phyloP scores from a whole-genome alignment of 2,888 invertebrate species.

The Drosophila seclusa region DNA sequence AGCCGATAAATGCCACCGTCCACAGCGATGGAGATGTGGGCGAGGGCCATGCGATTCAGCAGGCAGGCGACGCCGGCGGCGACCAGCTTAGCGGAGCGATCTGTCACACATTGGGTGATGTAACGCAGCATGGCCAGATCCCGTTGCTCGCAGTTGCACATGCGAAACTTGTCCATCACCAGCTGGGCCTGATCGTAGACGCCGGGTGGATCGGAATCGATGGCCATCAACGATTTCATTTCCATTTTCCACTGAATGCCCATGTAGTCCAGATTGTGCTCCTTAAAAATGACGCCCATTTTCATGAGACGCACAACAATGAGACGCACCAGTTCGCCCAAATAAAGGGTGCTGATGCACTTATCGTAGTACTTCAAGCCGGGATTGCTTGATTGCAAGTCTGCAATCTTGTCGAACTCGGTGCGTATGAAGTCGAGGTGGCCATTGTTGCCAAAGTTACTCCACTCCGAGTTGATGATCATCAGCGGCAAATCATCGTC shows the following conservation, averaged over 20 bases:
- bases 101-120: slow-evolving; percentile 94
- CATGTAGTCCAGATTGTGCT: slow-evolving; percentile 40
- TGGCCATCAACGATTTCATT: slow-evolving; percentile 98
- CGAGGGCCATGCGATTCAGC: slow-evolving; percentile 56
- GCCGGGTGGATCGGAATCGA: slow-evolving; percentile 93
- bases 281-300: slow-evolving; percentile 86
- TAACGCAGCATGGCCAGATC: slow-evolving; percentile 95
- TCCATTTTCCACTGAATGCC: slow-evolving; percentile 88
- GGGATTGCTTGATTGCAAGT: slow-evolving; percentile 91
- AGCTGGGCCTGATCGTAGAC: slow-evolving; percentile 91
- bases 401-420: slow-evolving; percentile 92
- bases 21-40: slow-evolving; percentile 40
- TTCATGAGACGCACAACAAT: slow-evolving; percentile 92
- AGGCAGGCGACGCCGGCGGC: slow-evolving; percentile 91
- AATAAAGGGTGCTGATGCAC: slow-evolving; percentile 93
- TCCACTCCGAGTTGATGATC: slow-evolving; percentile 97
- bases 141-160: slow-evolving; percentile 89
- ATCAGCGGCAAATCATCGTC: slow-evolving; percentile 84
- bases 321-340: slow-evolving; percentile 96
- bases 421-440: slow-evolving; percentile 93
- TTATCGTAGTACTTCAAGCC: slow-evolving; percentile 95
- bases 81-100: slow-evolving; percentile 95
- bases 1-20: slow-evolving; percentile 69
- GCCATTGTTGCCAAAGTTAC: slow-evolving; percentile 96
- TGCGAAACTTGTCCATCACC: slow-evolving; percentile 91